Base-by-base conservation (phyloP, 2,113 vertebrate genomes). In the Seriola quinqueradiata region DNA sequence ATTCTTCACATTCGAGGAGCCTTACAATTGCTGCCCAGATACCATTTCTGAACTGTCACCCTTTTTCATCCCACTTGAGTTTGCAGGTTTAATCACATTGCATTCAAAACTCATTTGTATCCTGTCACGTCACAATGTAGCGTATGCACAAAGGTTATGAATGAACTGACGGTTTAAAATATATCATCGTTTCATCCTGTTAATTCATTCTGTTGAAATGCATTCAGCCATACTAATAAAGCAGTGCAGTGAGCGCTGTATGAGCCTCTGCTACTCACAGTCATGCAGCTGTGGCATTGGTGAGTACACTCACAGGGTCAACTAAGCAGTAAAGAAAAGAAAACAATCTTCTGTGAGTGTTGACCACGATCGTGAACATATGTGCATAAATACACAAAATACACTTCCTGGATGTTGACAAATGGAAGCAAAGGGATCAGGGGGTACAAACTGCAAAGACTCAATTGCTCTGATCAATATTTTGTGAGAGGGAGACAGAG, bases 391-490 rank as follows among this genome's bases (percentile, higher is more conserved):
- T 3, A 60, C 69, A 71, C 59, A 76, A 87, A 68, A 42, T 21
- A 23, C 17, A 63, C 12, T 42, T 69, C 55, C 50, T 4, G 17
- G 19, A 28, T 83, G 70, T 13, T 66, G 69, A 63, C 48, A 80
- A 77, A 81, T 59, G 46, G 40, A 25, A 32, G 57, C 13, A 64
- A 46, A 69, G 61, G 57, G 13, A 54, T 23, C 58, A 63, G 79
- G 28, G 44, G 68, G 11, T 50, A 19, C 54, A 67, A 54, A 77
- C 55, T 46, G 55, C 64, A 76, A 32, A 71, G 64, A 73, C 70
- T 50, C 50, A 34, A 69, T 58, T 68, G 42, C 63, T 77, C 23
- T 52, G 74, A 91, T 93, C 90, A 79, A 88, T 91, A 86, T 80
- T 89, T 89, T 85, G 71, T 83, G 72, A 36, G 73, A 87, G 71